phyloP scores from a whole-genome alignment of 2,113 vertebrate species.

The Epinephelus cyanopodus region DNA sequence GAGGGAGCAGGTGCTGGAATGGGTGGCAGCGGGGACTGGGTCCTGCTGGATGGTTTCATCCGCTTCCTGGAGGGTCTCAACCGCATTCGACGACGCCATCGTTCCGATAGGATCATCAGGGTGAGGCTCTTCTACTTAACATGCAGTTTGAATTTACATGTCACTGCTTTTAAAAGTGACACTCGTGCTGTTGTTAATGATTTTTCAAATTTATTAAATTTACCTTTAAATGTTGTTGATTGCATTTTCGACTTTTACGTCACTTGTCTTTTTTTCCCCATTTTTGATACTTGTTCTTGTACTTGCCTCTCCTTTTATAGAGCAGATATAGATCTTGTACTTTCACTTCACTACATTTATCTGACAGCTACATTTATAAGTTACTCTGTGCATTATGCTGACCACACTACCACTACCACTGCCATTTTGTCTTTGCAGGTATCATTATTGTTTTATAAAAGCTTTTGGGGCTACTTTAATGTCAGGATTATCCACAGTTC shows the following conservation, averaged over 20 bases:
- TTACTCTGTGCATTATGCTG: no score
- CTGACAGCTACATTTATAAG: background rate
- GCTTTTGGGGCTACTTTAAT: no score
- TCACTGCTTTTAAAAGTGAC: background rate
- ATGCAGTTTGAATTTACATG: background rate
- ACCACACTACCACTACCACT: no score
- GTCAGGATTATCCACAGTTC: no score
- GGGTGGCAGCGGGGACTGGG: constrained; percentile 89
- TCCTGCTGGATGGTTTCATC: constrained; percentile 93
- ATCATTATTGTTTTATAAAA: no score
- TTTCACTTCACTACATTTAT: background rate
- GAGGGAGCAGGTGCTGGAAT: constrained; percentile 82
- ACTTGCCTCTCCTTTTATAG: background rate
- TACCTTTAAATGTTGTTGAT: no score
- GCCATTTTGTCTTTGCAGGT: no score
- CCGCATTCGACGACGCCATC: constrained; percentile 94
- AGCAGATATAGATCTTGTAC: background rate
- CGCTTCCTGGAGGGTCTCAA: constrained; percentile 98
- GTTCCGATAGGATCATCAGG: constrained; percentile 90
- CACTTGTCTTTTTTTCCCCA: background rate
- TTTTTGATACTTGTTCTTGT: background rate
- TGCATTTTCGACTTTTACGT: background rate
- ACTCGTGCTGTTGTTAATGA: background rate
- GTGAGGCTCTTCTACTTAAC: constrained; percentile 36
- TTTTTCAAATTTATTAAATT: background rate